Conservation (phyloP, 2,113 vertebrate genomes). For the Sapayoa aenigma region DNA sequence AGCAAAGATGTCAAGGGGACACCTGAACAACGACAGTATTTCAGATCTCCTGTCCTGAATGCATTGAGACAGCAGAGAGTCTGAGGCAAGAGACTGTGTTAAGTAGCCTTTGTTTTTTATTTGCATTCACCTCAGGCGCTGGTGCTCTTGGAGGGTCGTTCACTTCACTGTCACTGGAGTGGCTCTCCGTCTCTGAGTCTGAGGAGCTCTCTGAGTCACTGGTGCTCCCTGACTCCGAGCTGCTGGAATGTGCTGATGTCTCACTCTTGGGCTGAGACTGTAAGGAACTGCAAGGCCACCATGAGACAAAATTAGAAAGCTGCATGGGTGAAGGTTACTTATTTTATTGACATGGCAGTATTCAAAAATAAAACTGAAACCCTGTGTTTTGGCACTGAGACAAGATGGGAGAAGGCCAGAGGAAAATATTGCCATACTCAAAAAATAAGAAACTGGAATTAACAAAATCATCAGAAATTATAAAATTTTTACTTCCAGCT, state of each 20-base stretch:
- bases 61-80: not conserved
- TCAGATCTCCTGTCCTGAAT: not conserved
- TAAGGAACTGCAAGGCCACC: constrained; percentile 69
- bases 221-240: constrained; percentile 80
- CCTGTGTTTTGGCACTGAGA: not conserved
- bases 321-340: not conserved
- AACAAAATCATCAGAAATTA: not conserved
- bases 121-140: constrained; percentile 50
- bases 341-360: not conserved
- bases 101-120: not conserved
- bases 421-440: not conserved
- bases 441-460: not conserved
- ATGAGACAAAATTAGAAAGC: constrained; percentile 43
- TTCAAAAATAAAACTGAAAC: not conserved
- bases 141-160: constrained; percentile 29
- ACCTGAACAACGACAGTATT: not conserved
- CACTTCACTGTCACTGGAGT: constrained; percentile 77
- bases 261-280: constrained; percentile 65
- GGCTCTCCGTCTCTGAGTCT: constrained; percentile 85
- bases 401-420: not conserved
- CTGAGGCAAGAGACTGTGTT: not conserved
- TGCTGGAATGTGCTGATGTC: constrained; percentile 82
- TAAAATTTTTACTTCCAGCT: not conserved
- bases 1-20: not conserved
- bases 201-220: constrained; percentile 90